Base-by-base conservation (phyloP, 2,888 invertebrate species). In the Volucella inflata region DNA sequence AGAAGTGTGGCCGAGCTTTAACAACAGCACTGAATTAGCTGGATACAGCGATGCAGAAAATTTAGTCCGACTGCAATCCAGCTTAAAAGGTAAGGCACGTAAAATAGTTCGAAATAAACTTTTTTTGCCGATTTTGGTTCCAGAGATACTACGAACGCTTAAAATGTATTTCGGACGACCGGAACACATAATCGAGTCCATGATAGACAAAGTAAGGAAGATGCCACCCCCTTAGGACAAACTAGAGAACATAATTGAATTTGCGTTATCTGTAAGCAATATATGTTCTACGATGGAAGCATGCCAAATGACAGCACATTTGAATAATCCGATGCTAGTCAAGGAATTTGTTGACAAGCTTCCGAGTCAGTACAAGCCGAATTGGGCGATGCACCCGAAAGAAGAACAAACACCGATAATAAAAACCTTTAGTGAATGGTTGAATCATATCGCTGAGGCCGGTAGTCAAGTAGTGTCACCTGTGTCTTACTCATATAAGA, bases 401-500 rank as follows among this genome's bases (percentile, higher is more conserved):
- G 38, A 67, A 16, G 48, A 67, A 48, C 11, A 16, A 17, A 44
- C 30, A 4, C 67, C 76, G 8, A n/a, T 60, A 16, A 48, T 77
- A 8, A 70, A 57, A 70, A 16, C 30, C 12, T 77, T 77, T 62
- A 77, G 77, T 36, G 57, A 67, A 12, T 78, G 77, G 68, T 50
- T 77, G 17, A 21, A 55, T 16, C 21, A 60, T 17, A 44, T 71
- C 12, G 78, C 70, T 36, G 70, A 71, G 40, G 62, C 70, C n/a
- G 70, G 71, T 30, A 30, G 71, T 30, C 67, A 76, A 60, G 67
- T 82, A 3, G 67, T 71, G 21, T 68, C 72, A n/a, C 77, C 76
- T 8, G 16, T 53, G 44, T 11, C 40, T 2, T 8, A 30, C 10
- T 30, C 30, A 6, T 30, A 30, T 30, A 81, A 82, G 38, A 77